Conservation (phyloP, 1,140 invertebrate genomes). For the Drosophila kepulauana region DNA sequence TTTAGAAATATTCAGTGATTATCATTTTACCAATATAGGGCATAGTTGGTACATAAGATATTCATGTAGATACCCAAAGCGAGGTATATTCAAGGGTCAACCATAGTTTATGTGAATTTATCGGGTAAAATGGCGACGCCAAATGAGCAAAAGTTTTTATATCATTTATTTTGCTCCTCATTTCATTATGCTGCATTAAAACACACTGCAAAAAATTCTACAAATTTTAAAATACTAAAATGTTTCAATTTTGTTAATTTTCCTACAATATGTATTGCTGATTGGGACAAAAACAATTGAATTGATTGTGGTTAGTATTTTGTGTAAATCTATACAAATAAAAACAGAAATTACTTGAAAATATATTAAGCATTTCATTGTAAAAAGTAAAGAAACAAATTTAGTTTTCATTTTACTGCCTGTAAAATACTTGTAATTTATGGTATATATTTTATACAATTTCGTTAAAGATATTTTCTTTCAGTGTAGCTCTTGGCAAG, state of each 20-base stretch:
- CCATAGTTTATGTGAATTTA: constrained; percentile 59
- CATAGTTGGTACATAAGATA: neutral
- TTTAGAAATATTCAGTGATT: no score
- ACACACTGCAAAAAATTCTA: constrained; percentile 26
- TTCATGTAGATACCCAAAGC: neutral
- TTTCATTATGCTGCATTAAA: constrained; percentile 22
- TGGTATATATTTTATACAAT: neutral
- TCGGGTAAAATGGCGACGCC: constrained; percentile 67
- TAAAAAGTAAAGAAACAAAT: no score
- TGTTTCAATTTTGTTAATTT: no score
- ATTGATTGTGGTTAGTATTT: no score
- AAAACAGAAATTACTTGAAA: no score
- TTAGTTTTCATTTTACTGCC: no score
- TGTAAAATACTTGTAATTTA: neutral
- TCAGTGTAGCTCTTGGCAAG: constrained; percentile 39
- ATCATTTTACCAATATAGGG: neutral
- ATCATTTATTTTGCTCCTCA: constrained; percentile 62
- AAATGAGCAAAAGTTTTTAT: constrained; percentile 79
- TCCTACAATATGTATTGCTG: no score
- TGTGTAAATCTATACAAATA: no score
- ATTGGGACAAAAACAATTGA: no score
- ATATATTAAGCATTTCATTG: no score
- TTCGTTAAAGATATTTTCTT: constrained; percentile 2
- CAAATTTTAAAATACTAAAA: neutral
- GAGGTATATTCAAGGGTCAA: constrained; percentile 10